Conservation (phyloP, 2,888 invertebrate species). For the Tetragonisca angustula region DNA sequence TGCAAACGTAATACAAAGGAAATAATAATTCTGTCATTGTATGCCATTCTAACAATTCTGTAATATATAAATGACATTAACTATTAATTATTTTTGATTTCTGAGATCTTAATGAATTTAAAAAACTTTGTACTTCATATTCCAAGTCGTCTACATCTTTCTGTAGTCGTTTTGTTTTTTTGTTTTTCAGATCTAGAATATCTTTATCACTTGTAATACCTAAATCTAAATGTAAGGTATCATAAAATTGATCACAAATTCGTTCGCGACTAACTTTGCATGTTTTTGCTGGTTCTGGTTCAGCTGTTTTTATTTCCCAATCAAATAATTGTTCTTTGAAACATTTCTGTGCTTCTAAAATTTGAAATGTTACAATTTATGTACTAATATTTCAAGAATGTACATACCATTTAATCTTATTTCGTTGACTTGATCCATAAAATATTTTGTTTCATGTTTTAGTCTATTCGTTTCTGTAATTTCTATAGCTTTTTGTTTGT, state of each 20-base stretch:
- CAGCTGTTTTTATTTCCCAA: constrained; percentile 35
- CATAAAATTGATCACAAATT: constrained; percentile 10
- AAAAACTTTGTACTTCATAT: constrained; percentile 74
- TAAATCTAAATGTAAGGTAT: constrained; percentile 27
- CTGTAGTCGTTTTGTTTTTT: constrained; percentile 60
- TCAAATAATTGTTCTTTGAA: constrained; percentile 68
- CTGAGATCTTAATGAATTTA: constrained; percentile 61
- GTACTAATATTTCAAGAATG: background rate
- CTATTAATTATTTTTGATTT: constrained; percentile 47
- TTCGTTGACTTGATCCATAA: constrained; percentile 73
- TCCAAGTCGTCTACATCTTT: constrained; percentile 77
- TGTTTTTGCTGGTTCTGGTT: background rate
- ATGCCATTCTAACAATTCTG: background rate
- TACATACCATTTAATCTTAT: constrained; percentile 74
- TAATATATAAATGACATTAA: constrained; percentile 16
- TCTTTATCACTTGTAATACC: constrained; percentile 30
- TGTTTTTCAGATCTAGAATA: constrained; percentile 8
- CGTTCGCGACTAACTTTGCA: background rate
- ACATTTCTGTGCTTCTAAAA: constrained; percentile 75
- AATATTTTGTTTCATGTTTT: constrained; percentile 71
- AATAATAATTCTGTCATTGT: background rate
- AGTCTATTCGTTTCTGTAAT: constrained; percentile 74
- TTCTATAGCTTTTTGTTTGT: constrained; percentile 64
- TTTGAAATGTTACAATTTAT: background rate
- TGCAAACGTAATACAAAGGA: background rate